A percentile compares a stretch with the other conserved stretches of the same genome.
These are phyloP conservation scores for Drosophila nigritarsus DNA, from an alignment of 2,888 invertebrate genomes.

Conservation along the genomic window DNA sequence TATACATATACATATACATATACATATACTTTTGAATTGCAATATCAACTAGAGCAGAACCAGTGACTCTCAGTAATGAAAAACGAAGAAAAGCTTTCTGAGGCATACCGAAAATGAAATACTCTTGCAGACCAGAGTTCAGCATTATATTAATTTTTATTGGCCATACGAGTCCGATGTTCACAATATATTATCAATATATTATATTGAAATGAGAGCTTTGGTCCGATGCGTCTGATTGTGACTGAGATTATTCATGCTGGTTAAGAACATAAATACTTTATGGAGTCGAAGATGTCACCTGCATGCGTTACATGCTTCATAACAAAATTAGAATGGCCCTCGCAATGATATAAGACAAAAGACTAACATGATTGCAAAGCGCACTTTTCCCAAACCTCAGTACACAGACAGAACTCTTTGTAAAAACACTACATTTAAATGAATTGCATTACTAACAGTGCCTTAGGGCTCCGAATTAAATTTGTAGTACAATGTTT, in stretches of 20 bases:
- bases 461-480: not conserved
- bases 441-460: slow-evolving; percentile 6
- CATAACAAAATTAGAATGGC: not conserved
- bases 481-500: slow-evolving; percentile 2
- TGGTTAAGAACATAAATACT: not conserved
- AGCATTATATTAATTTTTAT: not conserved
- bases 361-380: slow-evolving; percentile 3
- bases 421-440: not conserved
- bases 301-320: not conserved
- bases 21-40: not conserved
- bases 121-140: not conserved
- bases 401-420: slow-evolving; percentile 19
- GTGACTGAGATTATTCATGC: not conserved
- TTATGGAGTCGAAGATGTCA: not conserved
- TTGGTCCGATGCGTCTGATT: not conserved
- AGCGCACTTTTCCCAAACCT: not conserved
- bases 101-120: not conserved
- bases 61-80: not conserved
- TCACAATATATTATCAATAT: not conserved
- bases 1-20: not conserved
- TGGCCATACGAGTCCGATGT: not conserved
- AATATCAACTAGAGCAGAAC: not conserved
- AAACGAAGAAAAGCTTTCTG: not conserved
- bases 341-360: not conserved
- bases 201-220: not conserved